Conservation (phyloP, 1,140 invertebrate genomes). For the Drosophila sp. region DNA sequence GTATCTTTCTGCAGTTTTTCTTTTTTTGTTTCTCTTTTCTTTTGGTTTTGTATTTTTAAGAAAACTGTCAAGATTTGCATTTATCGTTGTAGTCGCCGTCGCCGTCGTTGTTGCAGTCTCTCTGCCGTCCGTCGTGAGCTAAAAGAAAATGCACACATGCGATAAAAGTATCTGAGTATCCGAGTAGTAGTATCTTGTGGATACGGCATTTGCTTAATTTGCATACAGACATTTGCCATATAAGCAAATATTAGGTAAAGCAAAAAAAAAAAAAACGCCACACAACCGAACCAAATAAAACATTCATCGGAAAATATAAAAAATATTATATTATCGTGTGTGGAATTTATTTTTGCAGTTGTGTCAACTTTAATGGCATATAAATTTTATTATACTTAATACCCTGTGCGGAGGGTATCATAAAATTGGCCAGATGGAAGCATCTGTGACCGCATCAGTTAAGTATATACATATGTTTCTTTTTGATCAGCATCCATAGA, state of each 20-base stretch:
- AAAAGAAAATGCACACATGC: slow-evolving; percentile 70
- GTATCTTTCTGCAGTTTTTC: background rate
- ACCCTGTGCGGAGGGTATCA: background rate
- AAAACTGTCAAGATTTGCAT: slow-evolving; percentile 82
- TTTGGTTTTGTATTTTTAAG: slow-evolving; percentile 48
- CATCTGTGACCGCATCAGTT: background rate
- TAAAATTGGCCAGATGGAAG: background rate
- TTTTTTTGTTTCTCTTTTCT: background rate
- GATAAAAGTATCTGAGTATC: slow-evolving; percentile 64
- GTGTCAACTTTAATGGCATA: slow-evolving; percentile 62
- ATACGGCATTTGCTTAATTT: slow-evolving; percentile 73
- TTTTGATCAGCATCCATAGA: background rate
- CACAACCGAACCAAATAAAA: slow-evolving; percentile 18
- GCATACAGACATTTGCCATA: slow-evolving; percentile 55
- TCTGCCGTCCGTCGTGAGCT: slow-evolving; percentile 50
- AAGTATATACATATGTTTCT: background rate
- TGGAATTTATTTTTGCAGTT: slow-evolving; percentile 52
- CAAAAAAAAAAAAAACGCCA: slow-evolving; percentile 30
- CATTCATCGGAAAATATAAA: slow-evolving; percentile 6
- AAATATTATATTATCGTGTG: slow-evolving; percentile 3
- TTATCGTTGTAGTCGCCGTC: slow-evolving; percentile 50
- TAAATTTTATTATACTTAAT: slow-evolving; percentile 43
- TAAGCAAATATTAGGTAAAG: slow-evolving; percentile 48
- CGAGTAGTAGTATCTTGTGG: slow-evolving; percentile 43
- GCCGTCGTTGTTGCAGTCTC: background rate